Conservation (phyloP, 2,113 vertebrate genomes). For the Falco punctatus region DNA sequence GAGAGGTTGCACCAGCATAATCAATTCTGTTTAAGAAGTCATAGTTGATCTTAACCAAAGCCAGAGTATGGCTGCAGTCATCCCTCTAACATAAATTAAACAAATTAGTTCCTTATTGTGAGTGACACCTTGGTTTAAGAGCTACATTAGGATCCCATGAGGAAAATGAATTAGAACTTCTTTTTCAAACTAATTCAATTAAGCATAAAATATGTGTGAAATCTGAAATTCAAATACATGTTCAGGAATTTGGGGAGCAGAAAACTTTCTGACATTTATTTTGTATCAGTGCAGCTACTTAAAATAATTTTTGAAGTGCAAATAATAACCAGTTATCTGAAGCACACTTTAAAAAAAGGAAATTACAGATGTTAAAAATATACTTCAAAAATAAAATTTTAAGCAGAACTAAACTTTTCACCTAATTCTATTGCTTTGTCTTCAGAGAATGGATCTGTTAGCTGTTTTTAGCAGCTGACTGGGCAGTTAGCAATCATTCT, state of each 20-base stretch:
- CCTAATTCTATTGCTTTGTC: background rate
- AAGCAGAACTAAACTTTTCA: background rate
- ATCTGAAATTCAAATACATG: background rate
- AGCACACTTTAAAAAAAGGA: background rate
- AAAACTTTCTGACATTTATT: background rate
- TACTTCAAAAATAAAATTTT: background rate
- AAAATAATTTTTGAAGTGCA: background rate
- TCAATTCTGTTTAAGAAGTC: background rate
- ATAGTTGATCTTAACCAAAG: background rate
- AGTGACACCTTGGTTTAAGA: background rate
- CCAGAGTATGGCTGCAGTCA: background rate
- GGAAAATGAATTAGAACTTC: background rate
- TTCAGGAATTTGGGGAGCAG: background rate
- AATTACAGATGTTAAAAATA: background rate
- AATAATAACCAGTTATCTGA: background rate
- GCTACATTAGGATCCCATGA: background rate
- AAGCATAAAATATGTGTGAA: background rate
- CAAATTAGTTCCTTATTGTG: background rate
- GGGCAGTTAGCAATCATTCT: background rate
- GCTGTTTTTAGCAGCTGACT: background rate
- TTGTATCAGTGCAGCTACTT: background rate
- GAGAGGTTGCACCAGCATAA: background rate
- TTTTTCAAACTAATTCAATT: background rate
- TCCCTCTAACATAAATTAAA: background rate
- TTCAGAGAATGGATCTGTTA: background rate